These are phyloP conservation scores for Apodemus agrarius DNA, from an alignment of 2,797 vertebrate species.

Conservation along the genomic window DNA sequence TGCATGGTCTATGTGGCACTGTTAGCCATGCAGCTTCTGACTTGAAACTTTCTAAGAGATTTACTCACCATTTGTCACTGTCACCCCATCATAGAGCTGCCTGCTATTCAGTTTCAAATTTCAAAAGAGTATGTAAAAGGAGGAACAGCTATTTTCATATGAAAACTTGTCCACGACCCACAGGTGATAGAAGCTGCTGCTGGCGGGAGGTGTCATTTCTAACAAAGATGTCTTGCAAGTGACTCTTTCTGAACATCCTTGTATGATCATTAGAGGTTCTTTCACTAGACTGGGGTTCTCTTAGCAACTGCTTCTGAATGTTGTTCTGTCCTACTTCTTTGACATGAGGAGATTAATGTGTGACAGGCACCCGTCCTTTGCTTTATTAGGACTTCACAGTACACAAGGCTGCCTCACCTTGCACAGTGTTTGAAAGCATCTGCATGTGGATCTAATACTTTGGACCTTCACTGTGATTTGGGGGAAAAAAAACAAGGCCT, in stretches of 20 bases:
- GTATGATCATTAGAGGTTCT: not conserved
- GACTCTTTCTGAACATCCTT: not conserved
- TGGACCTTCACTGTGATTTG: not conserved
- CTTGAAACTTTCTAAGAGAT: constrained; percentile 11
- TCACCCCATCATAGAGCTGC: not conserved
- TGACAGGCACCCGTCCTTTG: not conserved
- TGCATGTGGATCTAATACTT: not conserved
- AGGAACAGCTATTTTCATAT: not conserved
- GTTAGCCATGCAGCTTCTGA: not conserved
- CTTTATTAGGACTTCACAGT: not conserved
- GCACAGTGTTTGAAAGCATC: not conserved
- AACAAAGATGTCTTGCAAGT: not conserved
- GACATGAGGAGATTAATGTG: not conserved
- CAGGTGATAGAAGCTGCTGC: not conserved
- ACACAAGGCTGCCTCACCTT: not conserved
- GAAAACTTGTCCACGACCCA: not conserved
- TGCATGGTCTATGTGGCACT: not conserved
- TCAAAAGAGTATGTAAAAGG: not conserved
- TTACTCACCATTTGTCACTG: not conserved
- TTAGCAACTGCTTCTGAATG: not conserved
- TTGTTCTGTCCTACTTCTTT: not conserved
- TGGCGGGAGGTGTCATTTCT: not conserved
- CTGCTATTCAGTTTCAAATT: not conserved
- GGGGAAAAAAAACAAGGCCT: not conserved
- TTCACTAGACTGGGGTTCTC: not conserved